Evolutionary conservation across 92 coral and sea anemone genomes (phyloP), one percentile per base, ranked within the genome.

Genomic region (Ricordea florida): DNA sequence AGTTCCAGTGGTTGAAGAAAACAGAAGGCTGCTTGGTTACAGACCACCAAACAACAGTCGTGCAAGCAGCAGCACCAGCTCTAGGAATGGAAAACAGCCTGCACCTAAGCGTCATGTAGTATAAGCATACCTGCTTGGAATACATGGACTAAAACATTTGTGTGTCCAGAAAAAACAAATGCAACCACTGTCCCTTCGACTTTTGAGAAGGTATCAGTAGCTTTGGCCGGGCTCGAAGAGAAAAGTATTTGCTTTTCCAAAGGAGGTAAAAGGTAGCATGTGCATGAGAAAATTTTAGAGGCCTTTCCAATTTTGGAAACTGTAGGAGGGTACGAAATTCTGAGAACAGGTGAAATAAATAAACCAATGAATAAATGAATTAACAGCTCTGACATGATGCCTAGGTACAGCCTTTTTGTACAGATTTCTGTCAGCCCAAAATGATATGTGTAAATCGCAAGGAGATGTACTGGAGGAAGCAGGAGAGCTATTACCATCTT

Each of bases 11-110:
- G 66, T 58, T 18, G 66, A 58, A 58, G 89, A 84, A 40, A 84
- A 84, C 72, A 77, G 89, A 41, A 69, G 84, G 28, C 62, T 84
- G 29, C 77, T 84, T 69, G 76, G 76, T 55, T 84, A 69, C 58
- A 69, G 74, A 37, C 73, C 89, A 29, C 85, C 89, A 4, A 49
- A 82, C 59, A 42, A 62, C 25, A 49, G 57, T 49, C 57, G 57
- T 49, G 32, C 70, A 8, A 63, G 64, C 28, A 30, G 31, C 38
- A 29, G 29, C 57, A 17, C 65, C 34, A 49, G 63, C 47, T 27
- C 65, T 21, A 34, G 17, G 30, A 34, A 34, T 58, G 65, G 65
- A 35, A 58, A 58, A 9, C 45, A 58, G 65, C 65, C 43, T 38
- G 66, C 66, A 38, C 66, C 66, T 6, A 72, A 57, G 57, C 79